Evolutionary conservation across 1,140 invertebrate genomes (phyloP), one percentile per base, ranked within the genome.

Genomic region (Drosophila subobscura): DNA sequence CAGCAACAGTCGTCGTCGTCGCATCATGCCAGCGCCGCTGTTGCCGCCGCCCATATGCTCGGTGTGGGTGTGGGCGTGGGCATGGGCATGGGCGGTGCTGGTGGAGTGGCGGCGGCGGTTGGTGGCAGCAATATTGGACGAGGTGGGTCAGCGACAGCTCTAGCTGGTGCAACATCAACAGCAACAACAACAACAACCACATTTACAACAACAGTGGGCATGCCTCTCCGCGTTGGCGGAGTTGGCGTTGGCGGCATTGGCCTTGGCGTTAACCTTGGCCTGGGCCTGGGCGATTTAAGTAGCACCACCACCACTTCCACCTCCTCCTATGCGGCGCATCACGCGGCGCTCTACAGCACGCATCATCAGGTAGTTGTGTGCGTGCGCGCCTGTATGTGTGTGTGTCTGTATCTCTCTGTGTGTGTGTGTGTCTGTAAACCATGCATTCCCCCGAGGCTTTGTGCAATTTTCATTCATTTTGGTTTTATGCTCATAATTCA

Each of bases 341-440:
- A 83, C 63, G 77, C 83, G 68, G 74, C 83, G 73, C 81, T 85
- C 55, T 85, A 77, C 81, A 86, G 68, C 81, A 85, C 81, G 83
- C 81, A 88, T 89, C 84, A 89, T 60, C 76, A 89, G 84, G 84
- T 84, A 89, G 84, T 89, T 55, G 79, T 72, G 83, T 80, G 80
- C 58, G 74, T 63, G 72, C 59, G 57, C 51, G 66, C 64, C 71
- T 67, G 46, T 63, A 67, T 49, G 57, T 47, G 44, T 59, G 52
- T 66, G 61, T 53, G 42, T 57, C 16, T 72, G 29, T 53, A 37
- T 53, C 16, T 72, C 22, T 67, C 53, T 72, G 22, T 75, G 58
- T 29, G 60, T 68, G 66, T 55, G 57, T 73, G 60, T 8, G 1
- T 37, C 33, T 37, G 10, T 12, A 12, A 37, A 37, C 10, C 61